These are phyloP conservation scores for Liopterus haemorrhoidalis DNA, from an alignment of 2,888 invertebrate genomes.

Conservation along the genomic window DNA sequence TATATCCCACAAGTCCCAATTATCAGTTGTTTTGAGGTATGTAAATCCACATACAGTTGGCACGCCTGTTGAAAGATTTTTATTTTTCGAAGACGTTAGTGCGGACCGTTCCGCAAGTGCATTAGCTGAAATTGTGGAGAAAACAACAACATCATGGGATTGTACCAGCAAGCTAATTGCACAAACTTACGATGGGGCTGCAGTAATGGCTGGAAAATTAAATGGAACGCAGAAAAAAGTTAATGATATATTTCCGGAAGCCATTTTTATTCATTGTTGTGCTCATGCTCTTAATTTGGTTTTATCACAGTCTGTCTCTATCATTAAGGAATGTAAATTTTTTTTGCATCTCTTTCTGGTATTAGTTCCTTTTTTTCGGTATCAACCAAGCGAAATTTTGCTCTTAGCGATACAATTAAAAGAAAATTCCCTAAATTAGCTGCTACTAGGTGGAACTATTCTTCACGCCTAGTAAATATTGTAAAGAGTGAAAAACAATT, in stretches of 20 bases:
- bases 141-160: slow-evolving; percentile 15
- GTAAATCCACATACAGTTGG: slow-evolving; percentile 23
- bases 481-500: slow-evolving; percentile 20
- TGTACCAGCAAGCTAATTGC: slow-evolving; percentile 29
- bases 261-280: slow-evolving; percentile 27
- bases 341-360: slow-evolving; percentile 35
- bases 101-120: slow-evolving; percentile 27
- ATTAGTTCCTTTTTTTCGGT: slow-evolving; percentile 35
- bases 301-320: slow-evolving; percentile 31
- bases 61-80: slow-evolving; percentile 27
- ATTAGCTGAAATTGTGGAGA: slow-evolving; percentile 16
- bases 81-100: slow-evolving; percentile 17
- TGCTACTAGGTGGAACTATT: slow-evolving; percentile 28
- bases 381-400: slow-evolving; percentile 30
- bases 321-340: slow-evolving; percentile 32
- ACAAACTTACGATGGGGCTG: slow-evolving; percentile 6
- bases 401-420: slow-evolving; percentile 21
- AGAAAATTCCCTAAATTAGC: slow-evolving; percentile 25
- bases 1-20: slow-evolving; percentile 31
- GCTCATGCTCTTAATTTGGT: slow-evolving; percentile 26
- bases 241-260: slow-evolving; percentile 27
- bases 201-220: slow-evolving; percentile 28
- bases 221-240: slow-evolving; percentile 32
- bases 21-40: slow-evolving; percentile 34
- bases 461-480: slow-evolving; percentile 25